A percentile compares a stretch with the other conserved stretches of the same genome.
Evolutionary conservation across 2,797 vertebrate genomes (phyloP).

Genomic region (Brotula barbata): DNA sequence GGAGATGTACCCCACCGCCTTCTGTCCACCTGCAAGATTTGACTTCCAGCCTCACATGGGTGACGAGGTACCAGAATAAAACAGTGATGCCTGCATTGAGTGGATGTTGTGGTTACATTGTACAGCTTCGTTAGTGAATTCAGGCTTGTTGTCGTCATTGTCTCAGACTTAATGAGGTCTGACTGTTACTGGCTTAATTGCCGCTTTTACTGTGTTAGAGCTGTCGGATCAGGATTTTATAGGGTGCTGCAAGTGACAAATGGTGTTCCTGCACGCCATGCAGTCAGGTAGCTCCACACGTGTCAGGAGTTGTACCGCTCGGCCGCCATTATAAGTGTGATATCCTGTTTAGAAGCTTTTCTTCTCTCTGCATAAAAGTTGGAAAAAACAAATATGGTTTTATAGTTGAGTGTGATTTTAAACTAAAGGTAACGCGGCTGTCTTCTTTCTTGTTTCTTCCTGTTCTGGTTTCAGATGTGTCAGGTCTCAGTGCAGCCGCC

Average conservation of each 20-base stretch:
- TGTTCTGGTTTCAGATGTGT: conserved; percentile 81
- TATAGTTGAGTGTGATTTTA: no score
- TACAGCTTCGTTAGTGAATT: conserved; percentile 20
- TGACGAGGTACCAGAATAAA: no score
- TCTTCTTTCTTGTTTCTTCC: neutral
- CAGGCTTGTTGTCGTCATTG: conserved; percentile 44
- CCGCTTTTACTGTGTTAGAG: conserved; percentile 58
- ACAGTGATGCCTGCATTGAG: no score
- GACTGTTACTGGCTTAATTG: conserved; percentile 54
- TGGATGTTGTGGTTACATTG: neutral
- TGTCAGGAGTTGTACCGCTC: conserved; percentile 54
- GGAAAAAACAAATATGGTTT: no score
- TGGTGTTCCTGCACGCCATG: conserved; percentile 52
- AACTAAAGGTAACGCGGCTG: neutral
- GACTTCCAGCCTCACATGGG: conserved; percentile 99
- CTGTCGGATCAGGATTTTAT: conserved; percentile 51
- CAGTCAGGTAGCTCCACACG: conserved; percentile 50
- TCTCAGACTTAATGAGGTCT: conserved; percentile 48
- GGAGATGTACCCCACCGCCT: conserved; percentile 96
- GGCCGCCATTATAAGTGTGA: conserved; percentile 50
- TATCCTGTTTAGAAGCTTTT: conserved; percentile 62
- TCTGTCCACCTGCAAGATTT: conserved; percentile 95
- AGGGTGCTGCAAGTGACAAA: conserved; percentile 51
- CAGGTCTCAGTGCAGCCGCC: conserved; percentile 94
- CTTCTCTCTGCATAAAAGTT: conserved; percentile 42